Base-by-base conservation (phyloP, 2,113 vertebrate genomes). In the Dolichotis patagonum region DNA sequence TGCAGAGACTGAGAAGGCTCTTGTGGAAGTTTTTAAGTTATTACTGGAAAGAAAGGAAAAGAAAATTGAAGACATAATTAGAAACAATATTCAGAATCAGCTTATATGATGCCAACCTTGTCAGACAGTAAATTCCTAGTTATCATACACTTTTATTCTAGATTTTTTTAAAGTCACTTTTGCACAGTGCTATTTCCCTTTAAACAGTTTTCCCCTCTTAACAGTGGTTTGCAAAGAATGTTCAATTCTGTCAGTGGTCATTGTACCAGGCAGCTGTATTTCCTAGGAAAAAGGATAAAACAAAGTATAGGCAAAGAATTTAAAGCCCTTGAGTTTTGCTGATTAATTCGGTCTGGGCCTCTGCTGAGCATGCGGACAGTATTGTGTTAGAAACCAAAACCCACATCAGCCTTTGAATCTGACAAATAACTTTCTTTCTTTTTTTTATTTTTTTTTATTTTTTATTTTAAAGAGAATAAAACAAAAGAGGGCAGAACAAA, bases 81-180 rank as follows among this genome's bases (percentile, higher is more conserved):
- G 58, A 95, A 94, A 94, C 46, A 90, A 0, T 85, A 14, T 75
- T 91, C n/a, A 84, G 49, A 90, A 81, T 30, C 83, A 84, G n/a
- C 41, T 75, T 69, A 17, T 85, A 13, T 84, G 26, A 63, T 58
- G 41, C 65, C 86, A 82, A 7, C 92, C 92, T 92, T 67, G 38
- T 86, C 93, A 88, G 63, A 52, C 85, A 41, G 17, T 83, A 52
- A 96, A 97, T 90, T 38, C 91, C 84, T 96, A 77, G 17, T 49
- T 63, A 62, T 38, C 54, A 26, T 35, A 38, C 35, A 58, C 5
- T 63, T 67, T 94, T 52, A 91, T 38, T 87, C 19, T 93, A 56
- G 73, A n/a, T 19, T 97, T 97, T 97, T 96, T 62, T 95, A 22
- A 96, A 97, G 32, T 43, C 10, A 56, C 94, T 83, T 89, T 95